Conservation (phyloP, 2,888 invertebrate species). For the Arctia plantaginis region DNA sequence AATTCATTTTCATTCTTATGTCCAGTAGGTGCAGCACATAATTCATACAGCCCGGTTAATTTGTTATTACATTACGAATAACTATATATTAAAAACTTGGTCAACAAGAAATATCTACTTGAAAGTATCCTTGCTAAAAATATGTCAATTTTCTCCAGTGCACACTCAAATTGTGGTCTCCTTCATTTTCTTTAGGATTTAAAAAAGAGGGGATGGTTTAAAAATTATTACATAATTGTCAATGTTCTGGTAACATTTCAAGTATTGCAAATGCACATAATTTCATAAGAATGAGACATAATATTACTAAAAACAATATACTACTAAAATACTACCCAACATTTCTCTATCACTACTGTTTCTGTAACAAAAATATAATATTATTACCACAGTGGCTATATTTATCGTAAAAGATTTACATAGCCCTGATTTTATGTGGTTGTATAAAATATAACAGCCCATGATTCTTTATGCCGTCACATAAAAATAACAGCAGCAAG, state of each 20-base stretch:
- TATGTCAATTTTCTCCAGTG: background rate
- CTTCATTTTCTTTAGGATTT: too few relatives aligned
- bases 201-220: too few relatives aligned
- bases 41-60: background rate
- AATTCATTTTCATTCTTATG: background rate
- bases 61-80: too few relatives aligned
- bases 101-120: too few relatives aligned
- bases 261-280: too few relatives aligned
- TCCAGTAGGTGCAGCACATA: background rate
- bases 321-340: background rate
- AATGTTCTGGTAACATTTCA: too few relatives aligned
- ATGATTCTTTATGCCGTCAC: conserved; percentile 1
- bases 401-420: background rate
- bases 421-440: background rate
- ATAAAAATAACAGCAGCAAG: conserved; percentile 14
- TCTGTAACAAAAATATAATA: background rate
- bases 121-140: too few relatives aligned
- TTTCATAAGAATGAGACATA: background rate
- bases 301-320: background rate
- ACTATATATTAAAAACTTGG: too few relatives aligned
- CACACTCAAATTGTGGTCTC: too few relatives aligned
- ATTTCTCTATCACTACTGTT: background rate
- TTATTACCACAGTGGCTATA: background rate
- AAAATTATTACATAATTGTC: too few relatives aligned
- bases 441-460: conserved; percentile 7